A percentile compares a stretch with the other conserved stretches of the same genome.
Conservation (phyloP, 92 coral and sea anemone species). For the Parazoanthus atlanticus region DNA sequence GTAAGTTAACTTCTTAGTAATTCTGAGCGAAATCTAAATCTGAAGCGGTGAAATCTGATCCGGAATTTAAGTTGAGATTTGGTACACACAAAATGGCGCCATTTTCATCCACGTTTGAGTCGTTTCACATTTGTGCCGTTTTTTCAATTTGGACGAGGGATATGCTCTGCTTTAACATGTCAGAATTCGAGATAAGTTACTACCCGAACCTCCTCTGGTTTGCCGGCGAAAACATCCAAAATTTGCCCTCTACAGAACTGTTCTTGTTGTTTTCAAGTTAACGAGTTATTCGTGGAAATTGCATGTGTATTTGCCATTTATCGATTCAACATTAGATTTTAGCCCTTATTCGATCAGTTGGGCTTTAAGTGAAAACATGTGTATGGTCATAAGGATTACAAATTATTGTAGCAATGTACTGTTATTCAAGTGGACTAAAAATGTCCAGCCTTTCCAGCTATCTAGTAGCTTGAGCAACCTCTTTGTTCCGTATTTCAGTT, state of each 20-base stretch:
- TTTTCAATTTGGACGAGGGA: neutral
- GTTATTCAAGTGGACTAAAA: neutral
- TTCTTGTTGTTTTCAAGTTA: conserved; percentile 13
- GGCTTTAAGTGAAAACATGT: neutral
- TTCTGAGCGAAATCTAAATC: neutral
- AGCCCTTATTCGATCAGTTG: neutral
- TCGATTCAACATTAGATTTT: neutral
- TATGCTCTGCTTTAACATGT: neutral
- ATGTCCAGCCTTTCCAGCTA: conserved; percentile 2
- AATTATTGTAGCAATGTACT: neutral
- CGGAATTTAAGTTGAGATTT: neutral
- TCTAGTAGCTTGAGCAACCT: neutral
- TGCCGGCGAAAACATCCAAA: conserved; percentile 15
- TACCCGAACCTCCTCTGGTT: neutral
- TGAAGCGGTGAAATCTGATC: neutral
- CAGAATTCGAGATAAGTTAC: conserved; percentile 13
- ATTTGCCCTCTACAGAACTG: neutral
- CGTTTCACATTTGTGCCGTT: conserved; percentile 1
- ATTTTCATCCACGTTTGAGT: conserved; percentile 3
- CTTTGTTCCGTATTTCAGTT: too few species aligned
- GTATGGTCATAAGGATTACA: neutral
- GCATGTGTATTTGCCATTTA: neutral
- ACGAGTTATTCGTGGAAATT: neutral
- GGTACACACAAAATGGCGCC: neutral
- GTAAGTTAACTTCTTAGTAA: neutral